These are phyloP conservation scores for Platyrinchus mystaceus DNA, from an alignment of 2,797 vertebrate genomes.

Conservation along the genomic window DNA sequence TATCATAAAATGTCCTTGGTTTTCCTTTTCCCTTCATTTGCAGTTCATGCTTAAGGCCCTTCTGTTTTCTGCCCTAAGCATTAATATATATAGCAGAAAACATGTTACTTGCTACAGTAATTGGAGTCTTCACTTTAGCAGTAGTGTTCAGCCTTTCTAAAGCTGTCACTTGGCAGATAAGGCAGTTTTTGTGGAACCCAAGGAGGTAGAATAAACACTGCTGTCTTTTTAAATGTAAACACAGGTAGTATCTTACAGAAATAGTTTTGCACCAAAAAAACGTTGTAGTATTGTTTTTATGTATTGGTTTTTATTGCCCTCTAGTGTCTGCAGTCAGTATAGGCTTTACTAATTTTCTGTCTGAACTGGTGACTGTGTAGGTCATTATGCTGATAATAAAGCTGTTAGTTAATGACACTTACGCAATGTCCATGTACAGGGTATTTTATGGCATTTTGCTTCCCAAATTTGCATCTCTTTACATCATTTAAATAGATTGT, in stretches of 20 bases:
- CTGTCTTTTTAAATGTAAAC: background rate
- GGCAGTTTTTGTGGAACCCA: background rate
- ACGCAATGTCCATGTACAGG: background rate
- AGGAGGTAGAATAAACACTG: background rate
- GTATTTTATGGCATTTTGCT: background rate
- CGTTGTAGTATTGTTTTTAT: background rate
- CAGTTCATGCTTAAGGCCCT: background rate
- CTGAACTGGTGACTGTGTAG: background rate
- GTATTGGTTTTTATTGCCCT: slow-evolving; percentile 32
- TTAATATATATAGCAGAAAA: background rate
- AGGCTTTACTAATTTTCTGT: background rate
- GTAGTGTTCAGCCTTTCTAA: background rate
- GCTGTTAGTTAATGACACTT: background rate
- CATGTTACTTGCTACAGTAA: background rate
- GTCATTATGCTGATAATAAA: background rate
- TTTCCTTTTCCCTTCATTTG: background rate
- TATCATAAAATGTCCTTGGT: background rate
- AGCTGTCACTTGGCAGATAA: background rate
- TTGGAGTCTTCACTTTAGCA: background rate
- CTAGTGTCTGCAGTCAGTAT: background rate
- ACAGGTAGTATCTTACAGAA: background rate
- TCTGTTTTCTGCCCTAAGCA: background rate
- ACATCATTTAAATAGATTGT: background rate
- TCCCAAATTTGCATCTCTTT: background rate
- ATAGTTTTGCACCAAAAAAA: background rate